phyloP scores from a whole-genome alignment of 1,140 invertebrate genomes.

The Drosophila leontia region DNA sequence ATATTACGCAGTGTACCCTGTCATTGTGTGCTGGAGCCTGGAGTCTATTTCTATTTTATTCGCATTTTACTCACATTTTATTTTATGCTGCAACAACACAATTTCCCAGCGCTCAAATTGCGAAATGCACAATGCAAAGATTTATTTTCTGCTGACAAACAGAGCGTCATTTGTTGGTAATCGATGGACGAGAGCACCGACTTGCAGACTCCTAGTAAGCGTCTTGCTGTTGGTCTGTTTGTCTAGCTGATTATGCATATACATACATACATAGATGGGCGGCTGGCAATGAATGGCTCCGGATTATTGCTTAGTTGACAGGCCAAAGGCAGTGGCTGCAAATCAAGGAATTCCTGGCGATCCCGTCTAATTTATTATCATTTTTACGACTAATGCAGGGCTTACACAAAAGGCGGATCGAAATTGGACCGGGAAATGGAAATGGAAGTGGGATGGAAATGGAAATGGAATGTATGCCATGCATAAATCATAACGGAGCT shows the following conservation, averaged over 20 bases:
- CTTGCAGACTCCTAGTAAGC: slow-evolving; percentile 14
- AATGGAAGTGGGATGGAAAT: slow-evolving; percentile 42
- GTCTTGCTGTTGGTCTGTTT: slow-evolving; percentile 54
- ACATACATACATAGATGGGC: background rate
- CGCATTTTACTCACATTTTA: slow-evolving; percentile 53
- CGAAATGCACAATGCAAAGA: slow-evolving; percentile 80
- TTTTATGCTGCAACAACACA: slow-evolving; percentile 48
- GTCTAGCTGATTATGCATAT: slow-evolving; percentile 58
- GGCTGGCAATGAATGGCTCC: slow-evolving; percentile 50
- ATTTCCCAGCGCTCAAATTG: slow-evolving; percentile 49
- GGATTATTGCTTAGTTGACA: slow-evolving; percentile 59
- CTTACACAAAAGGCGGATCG: slow-evolving; percentile 49
- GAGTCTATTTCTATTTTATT: slow-evolving; percentile 39
- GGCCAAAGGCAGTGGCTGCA: slow-evolving; percentile 37
- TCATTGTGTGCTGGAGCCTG: slow-evolving; percentile 11
- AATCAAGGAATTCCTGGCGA: slow-evolving; percentile 59
- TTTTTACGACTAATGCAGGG: slow-evolving; percentile 63
- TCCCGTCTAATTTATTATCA: slow-evolving; percentile 74
- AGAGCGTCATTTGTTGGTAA: slow-evolving; percentile 70
- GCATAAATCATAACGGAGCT: slow-evolving; percentile 61
- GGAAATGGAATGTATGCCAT: slow-evolving; percentile 43
- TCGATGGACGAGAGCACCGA: slow-evolving; percentile 66
- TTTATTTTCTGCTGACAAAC: slow-evolving; percentile 82
- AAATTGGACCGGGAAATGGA: slow-evolving; percentile 53
- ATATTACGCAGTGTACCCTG: slow-evolving; percentile 61